phyloP scores from a whole-genome alignment of 2,113 vertebrate species.

The Gadus macrocephalus region DNA sequence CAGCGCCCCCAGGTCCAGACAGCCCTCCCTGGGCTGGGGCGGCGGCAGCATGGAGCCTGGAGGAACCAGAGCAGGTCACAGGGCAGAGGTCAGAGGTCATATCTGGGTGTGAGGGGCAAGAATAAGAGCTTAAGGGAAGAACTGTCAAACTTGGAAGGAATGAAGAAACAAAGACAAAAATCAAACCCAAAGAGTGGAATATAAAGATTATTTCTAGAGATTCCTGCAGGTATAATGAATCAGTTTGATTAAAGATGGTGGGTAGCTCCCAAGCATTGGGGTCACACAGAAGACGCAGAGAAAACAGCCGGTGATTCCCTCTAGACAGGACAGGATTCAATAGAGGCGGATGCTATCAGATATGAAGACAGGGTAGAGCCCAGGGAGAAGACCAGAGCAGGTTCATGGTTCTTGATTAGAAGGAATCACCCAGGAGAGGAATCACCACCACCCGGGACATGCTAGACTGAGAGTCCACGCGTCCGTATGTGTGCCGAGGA shows the following conservation, averaged over 20 bases:
- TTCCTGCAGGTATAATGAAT: no score
- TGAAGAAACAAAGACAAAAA: background rate
- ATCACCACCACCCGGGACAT: slow-evolving; percentile 7
- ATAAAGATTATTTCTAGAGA: background rate
- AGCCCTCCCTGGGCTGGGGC: slow-evolving; percentile 19
- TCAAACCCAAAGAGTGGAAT: background rate
- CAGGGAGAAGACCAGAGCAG: background rate
- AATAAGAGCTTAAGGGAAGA: background rate
- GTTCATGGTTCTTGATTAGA: slow-evolving; percentile 1
- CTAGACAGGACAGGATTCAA: background rate
- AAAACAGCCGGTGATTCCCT: background rate
- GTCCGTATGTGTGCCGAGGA: slow-evolving; percentile 27
- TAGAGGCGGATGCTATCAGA: background rate
- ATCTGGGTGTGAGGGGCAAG: background rate
- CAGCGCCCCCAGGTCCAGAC: slow-evolving; percentile 57
- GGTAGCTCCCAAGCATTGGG: background rate
- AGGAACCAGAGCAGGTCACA: background rate
- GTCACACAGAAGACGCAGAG: slow-evolving; percentile 13
- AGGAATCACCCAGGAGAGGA: slow-evolving; percentile 14
- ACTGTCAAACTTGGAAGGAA: background rate
- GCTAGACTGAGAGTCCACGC: slow-evolving; percentile 10
- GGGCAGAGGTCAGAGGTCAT: no score
- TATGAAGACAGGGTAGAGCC: slow-evolving; percentile 11
- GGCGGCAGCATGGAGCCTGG: slow-evolving; percentile 23
- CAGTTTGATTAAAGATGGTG: no score